phyloP scores from a whole-genome alignment of 1,140 invertebrate genomes.

The Drosophila mayri region DNA sequence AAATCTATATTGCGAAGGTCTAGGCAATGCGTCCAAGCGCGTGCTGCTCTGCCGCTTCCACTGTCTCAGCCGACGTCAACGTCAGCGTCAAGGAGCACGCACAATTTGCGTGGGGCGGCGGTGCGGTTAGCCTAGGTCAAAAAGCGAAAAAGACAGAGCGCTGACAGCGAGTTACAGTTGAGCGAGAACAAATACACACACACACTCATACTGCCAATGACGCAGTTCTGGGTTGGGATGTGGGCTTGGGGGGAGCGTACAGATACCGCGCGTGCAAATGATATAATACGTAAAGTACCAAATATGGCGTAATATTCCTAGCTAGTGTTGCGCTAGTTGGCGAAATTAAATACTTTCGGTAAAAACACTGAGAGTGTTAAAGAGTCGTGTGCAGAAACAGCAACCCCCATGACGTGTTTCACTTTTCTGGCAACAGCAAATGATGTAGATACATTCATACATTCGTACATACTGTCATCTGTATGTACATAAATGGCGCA shows the following conservation, averaged over 20 bases:
- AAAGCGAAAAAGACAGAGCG: conserved; percentile 46
- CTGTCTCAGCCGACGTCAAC: conserved; percentile 32
- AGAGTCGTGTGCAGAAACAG: conserved; percentile 18
- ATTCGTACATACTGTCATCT: not conserved
- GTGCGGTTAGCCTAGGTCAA: conserved; percentile 77
- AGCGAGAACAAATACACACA: conserved; percentile 19
- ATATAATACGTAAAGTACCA: conserved; percentile 32
- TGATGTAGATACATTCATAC: not conserved
- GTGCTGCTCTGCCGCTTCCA: conserved; percentile 21
- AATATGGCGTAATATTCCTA: conserved; percentile 50
- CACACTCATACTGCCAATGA: conserved; percentile 15
- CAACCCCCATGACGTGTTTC: conserved; percentile 48
- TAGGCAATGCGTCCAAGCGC: conserved; percentile 52
- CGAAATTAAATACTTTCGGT: conserved; percentile 50
- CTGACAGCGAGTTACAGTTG: conserved; percentile 27
- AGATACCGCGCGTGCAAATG: conserved; percentile 51
- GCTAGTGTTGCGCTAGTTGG: conserved; percentile 34
- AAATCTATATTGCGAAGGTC: conserved; percentile 64
- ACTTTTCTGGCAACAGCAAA: conserved; percentile 28
- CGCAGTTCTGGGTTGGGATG: not conserved
- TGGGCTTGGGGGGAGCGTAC: not conserved
- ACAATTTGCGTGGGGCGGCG: conserved; percentile 41
- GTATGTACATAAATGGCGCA: conserved; percentile 40
- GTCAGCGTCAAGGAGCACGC: conserved; percentile 30
- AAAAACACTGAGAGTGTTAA: conserved; percentile 9